Evolutionary conservation across 2,797 vertebrate genomes (phyloP).

Genomic region (Hyperoplus lanceolatus): DNA sequence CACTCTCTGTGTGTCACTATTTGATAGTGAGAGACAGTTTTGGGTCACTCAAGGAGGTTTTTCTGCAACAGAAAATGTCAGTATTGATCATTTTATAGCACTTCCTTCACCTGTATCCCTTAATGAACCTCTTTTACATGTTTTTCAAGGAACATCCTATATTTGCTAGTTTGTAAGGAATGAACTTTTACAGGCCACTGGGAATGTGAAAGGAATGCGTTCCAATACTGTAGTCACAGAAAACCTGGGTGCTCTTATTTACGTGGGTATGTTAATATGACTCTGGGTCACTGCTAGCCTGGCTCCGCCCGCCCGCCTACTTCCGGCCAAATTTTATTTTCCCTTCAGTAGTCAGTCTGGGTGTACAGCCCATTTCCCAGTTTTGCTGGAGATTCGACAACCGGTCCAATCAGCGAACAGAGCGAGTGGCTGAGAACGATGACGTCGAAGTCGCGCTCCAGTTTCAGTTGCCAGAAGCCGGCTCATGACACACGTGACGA

Average conservation of each 20-base stretch:
- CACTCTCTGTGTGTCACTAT: background rate
- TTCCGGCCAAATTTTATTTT: too few species aligned
- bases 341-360: too few species aligned
- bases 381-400: too few species aligned
- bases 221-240: constrained; percentile 3
- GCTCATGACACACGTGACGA: too few species aligned
- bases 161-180: constrained; percentile 36
- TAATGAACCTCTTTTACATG: constrained; percentile 63
- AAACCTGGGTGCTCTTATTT: background rate
- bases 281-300: background rate
- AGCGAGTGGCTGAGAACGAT: too few species aligned
- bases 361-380: too few species aligned
- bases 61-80: constrained; percentile 38
- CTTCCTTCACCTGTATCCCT: constrained; percentile 41
- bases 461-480: too few species aligned
- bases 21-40: constrained; percentile 7
- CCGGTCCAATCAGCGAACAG: too few species aligned
- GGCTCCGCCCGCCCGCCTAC: too few species aligned
- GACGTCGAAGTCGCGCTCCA: too few species aligned
- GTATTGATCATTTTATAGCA: constrained; percentile 58
- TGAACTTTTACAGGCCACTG: constrained; percentile 37
- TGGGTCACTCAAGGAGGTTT: constrained; percentile 11
- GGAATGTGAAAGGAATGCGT: constrained; percentile 20
- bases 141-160: constrained; percentile 47
- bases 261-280: background rate